phyloP scores from a whole-genome alignment of 2,797 vertebrate species.

The Benthosema pterotum region DNA sequence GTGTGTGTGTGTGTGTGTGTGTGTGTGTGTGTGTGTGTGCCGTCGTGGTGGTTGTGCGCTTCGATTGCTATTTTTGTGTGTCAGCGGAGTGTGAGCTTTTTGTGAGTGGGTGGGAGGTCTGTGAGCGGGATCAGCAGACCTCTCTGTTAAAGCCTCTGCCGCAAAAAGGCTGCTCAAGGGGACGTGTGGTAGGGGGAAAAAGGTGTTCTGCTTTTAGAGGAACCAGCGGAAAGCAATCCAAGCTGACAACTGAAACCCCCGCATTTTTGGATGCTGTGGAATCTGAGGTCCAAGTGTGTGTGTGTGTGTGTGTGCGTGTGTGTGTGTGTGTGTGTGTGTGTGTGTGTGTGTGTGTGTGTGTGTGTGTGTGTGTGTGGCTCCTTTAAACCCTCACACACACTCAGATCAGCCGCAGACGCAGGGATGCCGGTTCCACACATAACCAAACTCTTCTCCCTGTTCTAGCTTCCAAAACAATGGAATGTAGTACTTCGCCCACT shows the following conservation, averaged over 20 bases:
- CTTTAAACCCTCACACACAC: too few species aligned
- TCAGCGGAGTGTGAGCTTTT: not conserved
- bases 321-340: not conserved
- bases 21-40: conserved; percentile 5
- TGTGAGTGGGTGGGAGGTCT: not conserved
- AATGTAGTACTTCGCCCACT: too few species aligned
- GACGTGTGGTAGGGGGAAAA: too few species aligned
- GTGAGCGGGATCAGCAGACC: too few species aligned
- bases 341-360: not conserved
- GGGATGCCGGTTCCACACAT: too few species aligned
- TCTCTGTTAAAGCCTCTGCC: too few species aligned
- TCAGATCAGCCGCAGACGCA: too few species aligned
- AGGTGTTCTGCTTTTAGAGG: not conserved
- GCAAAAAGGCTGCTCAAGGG: too few species aligned
- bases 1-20: conserved; percentile 11
- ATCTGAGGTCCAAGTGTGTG: not conserved
- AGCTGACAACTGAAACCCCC: too few species aligned
- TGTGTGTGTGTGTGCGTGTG: not conserved
- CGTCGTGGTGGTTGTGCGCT: not conserved
- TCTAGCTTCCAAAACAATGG: too few species aligned
- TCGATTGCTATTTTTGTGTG: not conserved
- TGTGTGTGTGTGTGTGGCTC: not conserved
- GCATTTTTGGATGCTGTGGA: too few species aligned
- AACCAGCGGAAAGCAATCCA: not conserved
- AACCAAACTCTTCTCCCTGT: too few species aligned